Conservation (phyloP, 2,888 invertebrate genomes). For the Apamea crenata region DNA sequence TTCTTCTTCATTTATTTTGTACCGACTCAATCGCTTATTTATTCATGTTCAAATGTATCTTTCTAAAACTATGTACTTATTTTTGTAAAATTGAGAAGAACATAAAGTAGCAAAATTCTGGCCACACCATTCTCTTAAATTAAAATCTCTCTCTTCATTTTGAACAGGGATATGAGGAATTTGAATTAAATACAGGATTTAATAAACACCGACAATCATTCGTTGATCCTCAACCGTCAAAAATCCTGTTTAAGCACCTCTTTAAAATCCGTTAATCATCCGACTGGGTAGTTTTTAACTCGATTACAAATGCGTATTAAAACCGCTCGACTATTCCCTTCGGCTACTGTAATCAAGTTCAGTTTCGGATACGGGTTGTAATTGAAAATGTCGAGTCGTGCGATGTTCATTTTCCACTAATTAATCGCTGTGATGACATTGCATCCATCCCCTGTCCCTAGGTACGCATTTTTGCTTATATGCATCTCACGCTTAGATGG, state of each 20-base stretch:
- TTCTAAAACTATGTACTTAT: background rate
- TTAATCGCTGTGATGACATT: conserved; percentile 89
- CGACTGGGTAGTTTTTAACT: conserved; percentile 79
- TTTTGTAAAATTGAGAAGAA: background rate
- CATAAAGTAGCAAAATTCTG: background rate
- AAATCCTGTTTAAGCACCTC: conserved; percentile 57
- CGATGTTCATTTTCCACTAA: conserved; percentile 90
- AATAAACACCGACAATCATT: conserved; percentile 28
- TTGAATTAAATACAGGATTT: conserved; percentile 37
- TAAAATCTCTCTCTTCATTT: background rate
- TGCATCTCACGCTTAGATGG: conserved; percentile 57
- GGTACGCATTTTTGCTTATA: conserved; percentile 70
- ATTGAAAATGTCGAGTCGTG: conserved; percentile 88
- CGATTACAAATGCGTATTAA: conserved; percentile 78
- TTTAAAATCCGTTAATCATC: conserved; percentile 68
- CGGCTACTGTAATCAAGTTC: conserved; percentile 82
- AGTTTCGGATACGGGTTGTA: conserved; percentile 81
- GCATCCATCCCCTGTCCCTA: conserved; percentile 71
- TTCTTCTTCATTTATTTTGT: background rate
- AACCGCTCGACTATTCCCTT: conserved; percentile 78
- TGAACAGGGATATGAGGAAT: background rate
- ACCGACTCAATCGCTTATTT: background rate
- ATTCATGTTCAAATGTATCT: background rate
- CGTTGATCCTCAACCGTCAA: conserved; percentile 28
- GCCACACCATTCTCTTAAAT: conserved; percentile 12